phyloP scores from a whole-genome alignment of 2,888 invertebrate genomes.

The Drosophila koepferae region DNA sequence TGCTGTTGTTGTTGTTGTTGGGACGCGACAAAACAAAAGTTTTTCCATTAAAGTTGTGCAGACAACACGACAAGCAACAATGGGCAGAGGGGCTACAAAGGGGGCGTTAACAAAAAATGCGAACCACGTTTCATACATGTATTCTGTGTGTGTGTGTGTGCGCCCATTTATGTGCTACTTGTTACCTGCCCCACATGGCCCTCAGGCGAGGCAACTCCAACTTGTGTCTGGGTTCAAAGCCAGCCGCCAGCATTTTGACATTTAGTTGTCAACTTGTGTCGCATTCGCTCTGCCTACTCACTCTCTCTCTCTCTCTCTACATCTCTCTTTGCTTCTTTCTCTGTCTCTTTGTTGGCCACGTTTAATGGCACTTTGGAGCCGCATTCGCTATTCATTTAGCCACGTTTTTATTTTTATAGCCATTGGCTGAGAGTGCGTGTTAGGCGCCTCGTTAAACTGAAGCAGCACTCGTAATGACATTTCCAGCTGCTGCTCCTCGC shows the following conservation, averaged over 20 bases:
- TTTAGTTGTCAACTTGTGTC: conserved; percentile 42
- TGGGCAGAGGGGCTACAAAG: neutral
- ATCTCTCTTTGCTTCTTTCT: neutral
- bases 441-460: conserved; percentile 31
- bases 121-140: conserved; percentile 52
- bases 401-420: conserved; percentile 40
- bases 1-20: conserved; percentile 30
- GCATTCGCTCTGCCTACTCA: neutral
- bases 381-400: conserved; percentile 53
- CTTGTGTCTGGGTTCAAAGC: conserved; percentile 44
- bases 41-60: conserved; percentile 80
- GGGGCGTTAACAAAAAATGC: conserved; percentile 15
- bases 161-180: conserved; percentile 73
- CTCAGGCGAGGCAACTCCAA: conserved; percentile 18
- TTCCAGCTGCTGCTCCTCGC: conserved; percentile 21
- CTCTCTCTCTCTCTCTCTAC: neutral
- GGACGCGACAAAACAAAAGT: conserved; percentile 76
- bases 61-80: conserved; percentile 42
- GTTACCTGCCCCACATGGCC: conserved; percentile 64
- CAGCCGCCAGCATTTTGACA: conserved; percentile 43
- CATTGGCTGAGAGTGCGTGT: conserved; percentile 36
- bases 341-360: conserved; percentile 26
- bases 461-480: conserved; percentile 30
- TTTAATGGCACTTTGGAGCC: conserved; percentile 49
- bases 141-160: conserved; percentile 33